phyloP scores from a whole-genome alignment of 2,113 vertebrate species.

The Amphiprion ocellaris region DNA sequence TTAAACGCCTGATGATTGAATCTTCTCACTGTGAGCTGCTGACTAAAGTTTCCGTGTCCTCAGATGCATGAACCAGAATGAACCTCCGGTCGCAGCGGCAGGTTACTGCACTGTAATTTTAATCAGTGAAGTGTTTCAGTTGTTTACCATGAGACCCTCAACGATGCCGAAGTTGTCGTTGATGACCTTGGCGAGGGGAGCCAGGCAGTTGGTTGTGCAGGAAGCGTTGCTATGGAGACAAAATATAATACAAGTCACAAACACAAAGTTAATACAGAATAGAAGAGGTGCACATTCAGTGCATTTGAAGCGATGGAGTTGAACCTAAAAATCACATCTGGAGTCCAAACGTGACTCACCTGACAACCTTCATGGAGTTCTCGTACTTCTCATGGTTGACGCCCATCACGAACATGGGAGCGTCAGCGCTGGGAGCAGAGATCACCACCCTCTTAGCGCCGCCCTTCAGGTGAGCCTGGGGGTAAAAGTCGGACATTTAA shows the following conservation, averaged over 20 bases:
- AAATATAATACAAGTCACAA: too few species aligned
- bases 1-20: too few species aligned
- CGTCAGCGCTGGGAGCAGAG: slow-evolving; percentile 94
- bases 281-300: too few species aligned
- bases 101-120: too few species aligned
- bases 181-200: slow-evolving; percentile 97
- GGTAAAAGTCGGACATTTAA: too few species aligned
- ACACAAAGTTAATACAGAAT: too few species aligned
- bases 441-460: slow-evolving; percentile 95
- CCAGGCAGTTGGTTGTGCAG: slow-evolving; percentile 98
- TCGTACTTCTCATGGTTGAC: slow-evolving; percentile 96
- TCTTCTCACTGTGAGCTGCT: too few species aligned
- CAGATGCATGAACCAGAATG: too few species aligned
- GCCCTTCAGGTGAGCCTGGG: slow-evolving; percentile 92
- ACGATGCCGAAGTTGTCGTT: slow-evolving; percentile 94
- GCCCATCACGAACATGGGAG: slow-evolving; percentile 96
- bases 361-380: slow-evolving; percentile 91
- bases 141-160: slow-evolving; percentile 95
- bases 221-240: slow-evolving; percentile 91
- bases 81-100: too few species aligned
- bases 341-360: slow-evolving; percentile 75
- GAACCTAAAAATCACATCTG: too few species aligned
- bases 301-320: too few species aligned
- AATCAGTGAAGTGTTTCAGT: neutral
- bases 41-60: too few species aligned